Evolutionary conservation across 2,888 invertebrate genomes (phyloP), one percentile per base, ranked within the genome.

Genomic region (Artemia sinica): DNA sequence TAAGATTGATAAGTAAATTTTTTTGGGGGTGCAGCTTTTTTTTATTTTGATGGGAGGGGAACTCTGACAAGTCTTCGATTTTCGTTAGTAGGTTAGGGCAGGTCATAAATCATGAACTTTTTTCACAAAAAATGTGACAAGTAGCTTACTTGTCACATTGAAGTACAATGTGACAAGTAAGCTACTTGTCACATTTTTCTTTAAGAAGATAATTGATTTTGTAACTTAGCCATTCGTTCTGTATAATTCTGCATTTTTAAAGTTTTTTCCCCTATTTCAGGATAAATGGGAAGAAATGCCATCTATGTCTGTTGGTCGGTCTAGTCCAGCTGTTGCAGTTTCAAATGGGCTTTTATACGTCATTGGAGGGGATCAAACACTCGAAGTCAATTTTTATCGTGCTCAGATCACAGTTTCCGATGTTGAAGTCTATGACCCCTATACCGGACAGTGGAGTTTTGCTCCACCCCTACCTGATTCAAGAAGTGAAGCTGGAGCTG

Each of bases 401-500:
- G 89, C 88, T 68, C 88, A 89, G 77, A 85, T 88, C 73, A 88
- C 68, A 50, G 65, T 70, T 41, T 50, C 18, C 73, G 69, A 50
- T 68, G 89, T 90, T 13, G 91, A 93, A 79, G 83, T 87, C 73
- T 93, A 87, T 79, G 88, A 91, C 79, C 91, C 91, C 11, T 79
- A 84, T 69, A 83, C 82, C 13, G 85, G 87, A 78, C 79, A 80
- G 68, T 94, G 94, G 93, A 83, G 84, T 72, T 82, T 86, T 74
- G 87, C 88, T 73, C 86, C 88, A 66, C 83, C 87, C 72, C 82
- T 93, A 76, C 89, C 90, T 48, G 86, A 87, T 76, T 87, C 88
- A 74, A 84, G 92, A 72, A 88, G 90, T 69, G 91, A 91, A 79
- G 90, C 91, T 66, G 90, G 89, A 71, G 89, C 89, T 72, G 87